A percentile compares a stretch with the other conserved stretches of the same genome.
Evolutionary conservation across 2,888 invertebrate species (phyloP).

Genomic region (Acrobeloides nanus): DNA sequence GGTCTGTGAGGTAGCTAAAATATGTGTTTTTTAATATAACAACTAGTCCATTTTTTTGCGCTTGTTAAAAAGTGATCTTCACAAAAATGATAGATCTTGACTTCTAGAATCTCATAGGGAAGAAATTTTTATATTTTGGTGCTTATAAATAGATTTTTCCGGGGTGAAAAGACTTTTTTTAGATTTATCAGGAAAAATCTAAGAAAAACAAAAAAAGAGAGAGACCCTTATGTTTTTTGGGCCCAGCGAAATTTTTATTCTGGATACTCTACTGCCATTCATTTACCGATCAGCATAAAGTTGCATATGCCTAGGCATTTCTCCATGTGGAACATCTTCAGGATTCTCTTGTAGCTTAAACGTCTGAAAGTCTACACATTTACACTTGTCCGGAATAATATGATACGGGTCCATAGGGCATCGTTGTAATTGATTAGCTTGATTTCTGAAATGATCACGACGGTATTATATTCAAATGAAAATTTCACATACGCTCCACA

Average conservation of each 20-base stretch:
- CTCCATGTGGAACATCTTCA: constrained; percentile 88
- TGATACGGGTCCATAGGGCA: constrained; percentile 96
- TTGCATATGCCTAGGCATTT: constrained; percentile 90
- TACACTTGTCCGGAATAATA: constrained; percentile 93
- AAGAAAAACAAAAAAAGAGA: too few relatives aligned
- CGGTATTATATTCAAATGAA: not conserved
- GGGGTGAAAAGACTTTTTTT: too few relatives aligned
- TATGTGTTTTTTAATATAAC: too few relatives aligned
- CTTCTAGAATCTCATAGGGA: too few relatives aligned
- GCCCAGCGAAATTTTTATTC: constrained; percentile 16
- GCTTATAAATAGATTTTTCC: too few relatives aligned
- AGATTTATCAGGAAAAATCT: too few relatives aligned
- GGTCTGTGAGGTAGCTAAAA: constrained; percentile 73
- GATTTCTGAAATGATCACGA: constrained; percentile 60
- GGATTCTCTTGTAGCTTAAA: constrained; percentile 86
- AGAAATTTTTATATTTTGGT: too few relatives aligned
- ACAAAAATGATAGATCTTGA: too few relatives aligned
- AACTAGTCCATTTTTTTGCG: not conserved
- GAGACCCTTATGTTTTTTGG: too few relatives aligned
- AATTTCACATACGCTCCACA: constrained; percentile 5
- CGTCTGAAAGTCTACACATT: constrained; percentile 93
- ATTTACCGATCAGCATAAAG: constrained; percentile 78
- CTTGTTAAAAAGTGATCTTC: constrained; percentile 4
- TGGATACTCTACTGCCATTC: not conserved
- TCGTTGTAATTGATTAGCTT: constrained; percentile 74